These are phyloP conservation scores for Gorsachius goisagi DNA, from an alignment of 2,113 vertebrate species.

Conservation along the genomic window DNA sequence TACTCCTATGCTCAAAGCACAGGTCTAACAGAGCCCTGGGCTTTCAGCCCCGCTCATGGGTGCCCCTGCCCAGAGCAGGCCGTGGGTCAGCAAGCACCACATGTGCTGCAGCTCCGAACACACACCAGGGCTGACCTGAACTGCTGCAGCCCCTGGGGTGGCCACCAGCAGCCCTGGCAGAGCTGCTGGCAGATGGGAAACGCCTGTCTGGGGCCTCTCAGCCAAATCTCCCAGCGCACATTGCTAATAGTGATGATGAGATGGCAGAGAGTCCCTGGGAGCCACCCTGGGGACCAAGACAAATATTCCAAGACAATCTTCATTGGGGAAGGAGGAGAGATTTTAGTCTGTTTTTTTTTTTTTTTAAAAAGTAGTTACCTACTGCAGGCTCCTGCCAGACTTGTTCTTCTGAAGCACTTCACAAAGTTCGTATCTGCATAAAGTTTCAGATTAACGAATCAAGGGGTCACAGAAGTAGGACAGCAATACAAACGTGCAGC, in stretches of 20 bases:
- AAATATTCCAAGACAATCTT: background rate
- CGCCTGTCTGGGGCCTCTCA: background rate
- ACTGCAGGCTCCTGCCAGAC: background rate
- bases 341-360: background rate
- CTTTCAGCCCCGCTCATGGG: accelerated
- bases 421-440: background rate
- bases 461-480: background rate
- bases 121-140: accelerated
- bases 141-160: background rate
- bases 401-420: background rate
- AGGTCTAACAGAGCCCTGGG: accelerated
- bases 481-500: background rate
- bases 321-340: background rate
- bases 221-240: background rate
- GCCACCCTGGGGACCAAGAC: background rate
- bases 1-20: background rate
- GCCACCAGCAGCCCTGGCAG: accelerated
- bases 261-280: background rate
- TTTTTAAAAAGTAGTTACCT: background rate
- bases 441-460: background rate
- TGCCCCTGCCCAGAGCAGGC: background rate
- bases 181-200: background rate
- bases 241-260: accelerated
- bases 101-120: accelerated
- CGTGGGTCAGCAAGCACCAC: accelerated